Evolutionary conservation across 2,888 invertebrate species (phyloP).

Genomic region (Cybosia mesomella): DNA sequence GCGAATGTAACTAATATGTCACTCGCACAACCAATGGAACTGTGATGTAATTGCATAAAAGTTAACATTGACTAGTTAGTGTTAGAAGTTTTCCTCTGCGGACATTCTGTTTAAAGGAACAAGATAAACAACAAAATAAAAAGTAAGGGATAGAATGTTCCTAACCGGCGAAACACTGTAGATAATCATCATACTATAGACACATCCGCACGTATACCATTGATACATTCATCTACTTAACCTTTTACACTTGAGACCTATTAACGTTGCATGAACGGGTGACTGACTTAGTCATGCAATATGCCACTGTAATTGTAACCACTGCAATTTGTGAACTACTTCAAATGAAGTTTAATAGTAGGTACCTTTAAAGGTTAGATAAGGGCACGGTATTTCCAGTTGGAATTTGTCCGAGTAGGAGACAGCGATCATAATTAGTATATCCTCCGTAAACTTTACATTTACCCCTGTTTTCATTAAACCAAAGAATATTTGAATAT

Average conservation of each 20-base stretch:
- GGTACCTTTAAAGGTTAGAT: background rate
- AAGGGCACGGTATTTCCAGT: no score
- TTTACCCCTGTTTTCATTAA: no score
- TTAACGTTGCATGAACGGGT: slow-evolving; percentile 21
- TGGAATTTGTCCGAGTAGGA: background rate
- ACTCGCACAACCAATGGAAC: background rate
- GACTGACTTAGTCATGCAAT: slow-evolving; percentile 12
- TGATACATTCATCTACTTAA: slow-evolving; percentile 24
- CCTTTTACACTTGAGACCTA: slow-evolving; percentile 23
- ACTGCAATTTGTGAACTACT: slow-evolving; percentile 6
- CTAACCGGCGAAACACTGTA: background rate
- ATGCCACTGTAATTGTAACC: background rate
- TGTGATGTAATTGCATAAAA: background rate
- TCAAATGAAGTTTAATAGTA: background rate
- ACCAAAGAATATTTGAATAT: no score
- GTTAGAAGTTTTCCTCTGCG: background rate
- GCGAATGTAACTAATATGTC: background rate
- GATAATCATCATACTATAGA: background rate
- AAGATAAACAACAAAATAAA: no score
- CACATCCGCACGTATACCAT: background rate
- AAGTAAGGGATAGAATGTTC: no score
- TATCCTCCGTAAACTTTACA: no score
- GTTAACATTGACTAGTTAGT: background rate
- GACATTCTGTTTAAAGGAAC: no score
- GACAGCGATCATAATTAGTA: background rate